Conservation (phyloP, 2,113 vertebrate species). For the Sclerurus mexicanus region DNA sequence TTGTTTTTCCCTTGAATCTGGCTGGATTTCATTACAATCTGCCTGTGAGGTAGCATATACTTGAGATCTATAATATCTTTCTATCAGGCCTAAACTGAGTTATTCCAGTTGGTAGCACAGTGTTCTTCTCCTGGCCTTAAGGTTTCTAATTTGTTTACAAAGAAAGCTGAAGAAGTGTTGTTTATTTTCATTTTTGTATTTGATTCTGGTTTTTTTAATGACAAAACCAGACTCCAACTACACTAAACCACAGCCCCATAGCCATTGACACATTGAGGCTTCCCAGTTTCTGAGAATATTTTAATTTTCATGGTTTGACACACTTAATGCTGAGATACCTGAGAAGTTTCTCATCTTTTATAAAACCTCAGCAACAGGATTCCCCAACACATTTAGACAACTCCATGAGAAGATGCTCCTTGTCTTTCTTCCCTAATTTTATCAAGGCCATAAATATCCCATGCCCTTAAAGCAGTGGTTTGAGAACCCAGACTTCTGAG, state of each 20-base stretch:
- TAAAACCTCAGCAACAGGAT: not conserved
- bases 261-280: not conserved
- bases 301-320: not conserved
- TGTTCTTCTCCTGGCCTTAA: not conserved
- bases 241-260: not conserved
- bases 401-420: not conserved
- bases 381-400: not conserved
- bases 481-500: not conserved
- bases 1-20: conserved; percentile 10
- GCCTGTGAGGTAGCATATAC: conserved; percentile 17
- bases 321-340: not conserved
- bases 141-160: not conserved
- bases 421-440: not conserved
- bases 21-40: conserved; percentile 41
- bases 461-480: not conserved
- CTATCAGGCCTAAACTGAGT: not conserved
- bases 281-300: not conserved
- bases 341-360: not conserved
- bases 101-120: not conserved
- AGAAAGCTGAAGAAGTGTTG: not conserved
- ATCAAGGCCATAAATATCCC: not conserved
- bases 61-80: not conserved
- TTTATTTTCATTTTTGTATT: not conserved
- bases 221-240: not conserved
- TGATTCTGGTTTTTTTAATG: not conserved